Conservation (phyloP, 1,140 invertebrate species). For the Anastrepha ludens region DNA sequence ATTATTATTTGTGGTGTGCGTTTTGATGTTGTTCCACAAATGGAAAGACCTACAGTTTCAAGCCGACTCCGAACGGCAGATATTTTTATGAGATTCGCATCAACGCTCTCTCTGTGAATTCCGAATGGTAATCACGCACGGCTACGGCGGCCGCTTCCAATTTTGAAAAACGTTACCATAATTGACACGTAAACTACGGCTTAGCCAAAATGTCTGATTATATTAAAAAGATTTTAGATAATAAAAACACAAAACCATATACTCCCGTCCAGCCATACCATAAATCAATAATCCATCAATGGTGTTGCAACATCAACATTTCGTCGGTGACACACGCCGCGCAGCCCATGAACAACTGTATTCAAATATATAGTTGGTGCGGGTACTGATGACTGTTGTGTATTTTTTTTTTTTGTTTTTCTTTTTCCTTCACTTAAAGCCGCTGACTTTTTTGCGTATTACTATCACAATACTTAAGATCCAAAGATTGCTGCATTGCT, state of each 20-base stretch:
- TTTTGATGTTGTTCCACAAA: no score
- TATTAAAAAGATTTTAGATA: neutral
- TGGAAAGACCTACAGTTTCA: no score
- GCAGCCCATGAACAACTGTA: neutral
- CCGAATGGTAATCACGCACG: no score
- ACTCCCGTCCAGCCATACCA: neutral
- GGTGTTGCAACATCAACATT: neutral
- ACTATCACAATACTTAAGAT: conserved; percentile 22
- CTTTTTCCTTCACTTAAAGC: neutral
- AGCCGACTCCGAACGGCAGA: no score
- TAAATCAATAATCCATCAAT: conserved; percentile 40
- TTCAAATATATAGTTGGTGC: neutral
- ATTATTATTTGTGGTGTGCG: no score
- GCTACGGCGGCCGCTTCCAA: neutral
- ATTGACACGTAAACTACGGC: neutral
- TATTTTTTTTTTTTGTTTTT: no score
- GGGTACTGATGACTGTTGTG: no score
- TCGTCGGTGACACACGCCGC: neutral
- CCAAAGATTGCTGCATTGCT: neutral
- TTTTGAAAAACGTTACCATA: neutral
- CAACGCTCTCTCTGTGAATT: no score
- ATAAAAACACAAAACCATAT: neutral
- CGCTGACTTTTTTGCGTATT: conserved; percentile 14
- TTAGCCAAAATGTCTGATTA: neutral
- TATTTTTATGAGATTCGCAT: no score